Conservation (phyloP, 2,888 invertebrate genomes). For the Cheilosia grossa region DNA sequence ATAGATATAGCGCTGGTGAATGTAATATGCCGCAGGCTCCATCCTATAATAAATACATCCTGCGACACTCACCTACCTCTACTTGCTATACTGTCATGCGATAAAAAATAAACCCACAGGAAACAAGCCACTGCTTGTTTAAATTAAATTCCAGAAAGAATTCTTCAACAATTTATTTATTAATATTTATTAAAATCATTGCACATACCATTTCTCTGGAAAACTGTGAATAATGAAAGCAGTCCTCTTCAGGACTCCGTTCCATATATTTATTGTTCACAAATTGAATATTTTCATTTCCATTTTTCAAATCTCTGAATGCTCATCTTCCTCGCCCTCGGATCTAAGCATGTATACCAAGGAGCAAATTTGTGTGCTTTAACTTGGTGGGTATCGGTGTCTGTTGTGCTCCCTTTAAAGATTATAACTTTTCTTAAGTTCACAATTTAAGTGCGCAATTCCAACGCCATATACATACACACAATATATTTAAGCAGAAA, state of each 20-base stretch:
- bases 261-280: conserved; percentile 33
- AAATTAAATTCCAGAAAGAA: neutral
- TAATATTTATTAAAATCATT: conserved; percentile 1
- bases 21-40: no score
- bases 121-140: neutral
- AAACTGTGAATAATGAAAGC: conserved; percentile 33
- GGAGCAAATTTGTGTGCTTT: neutral
- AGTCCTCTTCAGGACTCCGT: conserved; percentile 19
- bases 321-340: conserved; percentile 3
- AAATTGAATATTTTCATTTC: conserved; percentile 73
- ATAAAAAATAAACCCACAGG: no score
- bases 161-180: conserved; percentile 6
- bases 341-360: neutral
- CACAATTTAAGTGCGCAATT: conserved; percentile 63
- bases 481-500: neutral
- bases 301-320: conserved; percentile 56
- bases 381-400: neutral
- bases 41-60: no score
- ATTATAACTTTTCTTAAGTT: conserved; percentile 72
- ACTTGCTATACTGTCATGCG: no score
- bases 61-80: no score
- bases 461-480: conserved; percentile 28
- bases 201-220: conserved; percentile 22
- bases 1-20: no score
- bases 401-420: conserved; percentile 59